phyloP scores from a whole-genome alignment of 2,888 invertebrate genomes.

The Sipha maydis region DNA sequence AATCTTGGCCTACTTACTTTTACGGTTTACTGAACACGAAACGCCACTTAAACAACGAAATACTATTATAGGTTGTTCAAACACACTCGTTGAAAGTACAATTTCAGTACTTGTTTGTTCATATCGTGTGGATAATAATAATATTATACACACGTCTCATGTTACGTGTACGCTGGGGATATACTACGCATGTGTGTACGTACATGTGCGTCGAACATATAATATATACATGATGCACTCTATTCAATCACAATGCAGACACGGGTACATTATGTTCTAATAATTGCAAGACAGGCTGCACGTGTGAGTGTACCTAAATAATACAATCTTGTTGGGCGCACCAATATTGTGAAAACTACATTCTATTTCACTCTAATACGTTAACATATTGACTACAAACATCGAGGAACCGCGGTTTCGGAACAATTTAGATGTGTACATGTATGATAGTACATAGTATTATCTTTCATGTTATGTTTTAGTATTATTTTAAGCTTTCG shows the following conservation, averaged over 20 bases:
- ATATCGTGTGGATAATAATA: constrained; percentile 28
- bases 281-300: constrained; percentile 1
- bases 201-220: neutral
- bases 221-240: neutral
- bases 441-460: too few relatives aligned
- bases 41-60: constrained; percentile 44
- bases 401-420: too few relatives aligned
- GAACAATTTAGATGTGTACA: too few relatives aligned
- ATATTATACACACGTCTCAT: constrained; percentile 22
- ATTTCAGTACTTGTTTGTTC: constrained; percentile 25
- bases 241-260: neutral
- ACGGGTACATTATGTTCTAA: constrained; percentile 1
- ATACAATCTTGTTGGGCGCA: neutral
- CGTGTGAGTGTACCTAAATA: neutral
- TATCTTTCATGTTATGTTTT: too few relatives aligned
- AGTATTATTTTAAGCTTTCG: too few relatives aligned
- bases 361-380: neutral
- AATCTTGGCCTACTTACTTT: constrained; percentile 52
- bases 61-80: constrained; percentile 46
- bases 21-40: constrained; percentile 53
- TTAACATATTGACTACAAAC: too few relatives aligned
- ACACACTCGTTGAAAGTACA: constrained; percentile 46
- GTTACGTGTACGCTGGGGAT: constrained; percentile 3
- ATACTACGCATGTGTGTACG: neutral
- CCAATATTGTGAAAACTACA: neutral